phyloP scores from a whole-genome alignment of 2,113 vertebrate species.

The Solenodon paradoxus region DNA sequence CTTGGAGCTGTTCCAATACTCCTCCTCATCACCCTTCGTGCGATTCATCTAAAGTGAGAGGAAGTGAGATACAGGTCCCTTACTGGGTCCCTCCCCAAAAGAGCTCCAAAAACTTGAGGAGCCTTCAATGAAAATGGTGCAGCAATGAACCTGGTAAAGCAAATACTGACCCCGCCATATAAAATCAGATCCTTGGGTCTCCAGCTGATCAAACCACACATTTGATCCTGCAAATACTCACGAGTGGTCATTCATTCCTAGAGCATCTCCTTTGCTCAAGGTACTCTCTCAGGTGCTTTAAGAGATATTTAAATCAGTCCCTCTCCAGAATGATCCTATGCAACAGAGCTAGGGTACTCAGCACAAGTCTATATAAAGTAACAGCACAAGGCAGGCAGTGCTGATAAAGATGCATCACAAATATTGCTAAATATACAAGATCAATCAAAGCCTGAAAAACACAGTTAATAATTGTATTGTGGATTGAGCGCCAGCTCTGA shows the following conservation, averaged over 20 bases:
- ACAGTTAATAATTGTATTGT: neutral
- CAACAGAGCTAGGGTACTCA: neutral
- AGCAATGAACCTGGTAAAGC: neutral
- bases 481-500: neutral
- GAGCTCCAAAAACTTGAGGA: neutral
- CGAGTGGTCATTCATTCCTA: neutral
- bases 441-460: neutral
- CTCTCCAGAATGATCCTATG: neutral
- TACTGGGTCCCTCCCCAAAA: neutral
- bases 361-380: neutral
- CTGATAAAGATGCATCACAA: neutral
- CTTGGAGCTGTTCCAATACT: slow-evolving; percentile 97
- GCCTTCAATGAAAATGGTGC: neutral
- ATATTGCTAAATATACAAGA: neutral
- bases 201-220: neutral
- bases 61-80: neutral
- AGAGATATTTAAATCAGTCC: neutral
- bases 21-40: slow-evolving; percentile 92
- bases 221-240: neutral
- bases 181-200: neutral
- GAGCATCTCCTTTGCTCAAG: neutral
- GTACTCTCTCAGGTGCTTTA: neutral
- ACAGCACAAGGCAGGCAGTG: neutral
- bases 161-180: neutral
- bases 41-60: slow-evolving; percentile 87